Evolutionary conservation across 2,888 invertebrate genomes (phyloP), one percentile per base, ranked within the genome.

Genomic region (Drosophila niveifrons): DNA sequence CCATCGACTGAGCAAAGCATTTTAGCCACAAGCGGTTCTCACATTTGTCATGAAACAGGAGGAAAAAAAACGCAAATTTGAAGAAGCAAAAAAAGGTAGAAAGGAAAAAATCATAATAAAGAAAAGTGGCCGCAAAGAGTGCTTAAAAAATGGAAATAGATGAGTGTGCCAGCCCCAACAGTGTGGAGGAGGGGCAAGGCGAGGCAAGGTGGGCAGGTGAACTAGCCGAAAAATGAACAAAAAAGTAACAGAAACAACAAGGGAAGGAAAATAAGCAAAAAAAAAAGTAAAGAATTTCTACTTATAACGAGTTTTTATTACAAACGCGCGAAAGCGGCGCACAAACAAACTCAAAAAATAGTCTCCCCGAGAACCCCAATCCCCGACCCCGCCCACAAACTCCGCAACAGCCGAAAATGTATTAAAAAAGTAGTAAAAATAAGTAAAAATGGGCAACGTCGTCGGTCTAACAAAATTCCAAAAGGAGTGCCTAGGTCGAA

Each of bases 271-370:
- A 51, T 29, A 48, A 50, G 51, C 70, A 41, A 71, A 71, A 48
- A 50, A 53, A 72, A 41, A 71, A 71, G 63, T 57, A 82, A 90
- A 89, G 89, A 85, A 87, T 89, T 90, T 85, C 87, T 83, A 89
- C 85, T 89, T 89, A 90, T 85, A 90, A 90, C 85, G 89, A 85
- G 90, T 90, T 85, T 89, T 85, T 90, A 85, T 85, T 85, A 83
- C 89, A 83, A 85, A 88, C 82, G 88, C 83, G 84, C 90, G 78
- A 83, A 80, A 88, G 87, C 87, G 63, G 81, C 70, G 50, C 69
- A 78, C 77, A 78, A 72, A 83, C 58, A 80, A 70, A 72, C 56
- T 69, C 44, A 64, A 73, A 66, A 79, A 72, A 36, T 15, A 11
- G 9, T 10, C 17, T 23, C 10, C 18, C 10, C 59, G 2, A 13